Evolutionary conservation across 2,113 vertebrate species (phyloP).

Genomic region (Heteronetta atricapilla): DNA sequence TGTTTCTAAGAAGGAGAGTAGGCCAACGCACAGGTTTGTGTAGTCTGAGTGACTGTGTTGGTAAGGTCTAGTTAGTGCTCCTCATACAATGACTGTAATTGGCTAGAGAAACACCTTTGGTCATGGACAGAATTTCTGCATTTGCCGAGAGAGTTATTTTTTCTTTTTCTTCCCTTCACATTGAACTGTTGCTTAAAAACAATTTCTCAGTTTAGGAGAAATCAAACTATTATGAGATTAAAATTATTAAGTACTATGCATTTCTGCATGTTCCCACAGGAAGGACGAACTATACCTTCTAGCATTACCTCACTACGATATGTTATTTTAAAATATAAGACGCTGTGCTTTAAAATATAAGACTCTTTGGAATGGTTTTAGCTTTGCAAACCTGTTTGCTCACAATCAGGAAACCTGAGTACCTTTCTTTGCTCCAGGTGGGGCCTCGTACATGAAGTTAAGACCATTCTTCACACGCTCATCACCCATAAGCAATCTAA

Average conservation of each 20-base stretch:
- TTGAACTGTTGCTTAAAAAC: not conserved
- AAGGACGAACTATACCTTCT: not conserved
- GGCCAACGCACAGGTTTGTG: not conserved
- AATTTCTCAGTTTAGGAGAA: not conserved
- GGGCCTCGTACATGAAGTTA: conserved; percentile 99
- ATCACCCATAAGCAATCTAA: conserved; percentile 95
- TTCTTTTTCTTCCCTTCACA: not conserved
- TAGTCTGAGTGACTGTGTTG: not conserved
- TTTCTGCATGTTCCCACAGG: not conserved
- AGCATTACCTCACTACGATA: not conserved
- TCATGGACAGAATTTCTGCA: not conserved
- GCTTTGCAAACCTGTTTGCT: not conserved
- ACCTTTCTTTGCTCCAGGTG: conserved; percentile 98
- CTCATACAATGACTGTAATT: not conserved
- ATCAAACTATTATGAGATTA: not conserved
- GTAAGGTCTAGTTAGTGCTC: not conserved
- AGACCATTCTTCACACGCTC: conserved; percentile 98
- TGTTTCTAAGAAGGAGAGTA: not conserved
- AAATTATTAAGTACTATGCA: not conserved
- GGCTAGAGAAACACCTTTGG: not conserved
- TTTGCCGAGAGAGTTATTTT: not conserved
- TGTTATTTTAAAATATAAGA: not conserved
- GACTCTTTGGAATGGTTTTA: not conserved
- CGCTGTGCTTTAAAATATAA: not conserved
- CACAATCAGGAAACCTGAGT: not conserved